These are phyloP conservation scores for Brachypteracias leptosomus DNA, from an alignment of 2,113 vertebrate species.

Conservation along the genomic window DNA sequence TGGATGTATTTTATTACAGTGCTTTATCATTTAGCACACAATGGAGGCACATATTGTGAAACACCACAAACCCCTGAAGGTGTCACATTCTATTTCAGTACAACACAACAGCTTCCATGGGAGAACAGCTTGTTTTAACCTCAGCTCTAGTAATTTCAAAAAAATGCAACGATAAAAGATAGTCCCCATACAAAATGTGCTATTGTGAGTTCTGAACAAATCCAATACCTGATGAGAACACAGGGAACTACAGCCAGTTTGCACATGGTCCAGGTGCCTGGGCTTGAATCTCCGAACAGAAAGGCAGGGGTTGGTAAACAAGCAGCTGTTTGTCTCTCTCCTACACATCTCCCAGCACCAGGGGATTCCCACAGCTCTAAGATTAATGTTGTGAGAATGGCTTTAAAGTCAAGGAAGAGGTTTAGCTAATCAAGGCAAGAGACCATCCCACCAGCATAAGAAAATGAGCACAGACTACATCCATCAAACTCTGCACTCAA, in stretches of 20 bases:
- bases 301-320: neutral
- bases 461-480: neutral
- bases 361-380: neutral
- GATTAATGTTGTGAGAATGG: neutral
- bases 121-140: conserved; percentile 42
- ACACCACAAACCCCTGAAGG: conserved; percentile 46
- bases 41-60: conserved; percentile 43
- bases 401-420: neutral
- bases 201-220: neutral
- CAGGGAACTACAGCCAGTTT: neutral
- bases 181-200: neutral
- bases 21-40: conserved; percentile 63
- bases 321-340: neutral
- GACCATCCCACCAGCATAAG: neutral
- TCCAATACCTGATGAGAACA: neutral
- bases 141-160: conserved; percentile 16
- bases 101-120: neutral
- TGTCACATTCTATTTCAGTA: conserved; percentile 11
- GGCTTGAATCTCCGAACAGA: neutral
- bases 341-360: fast-evolving
- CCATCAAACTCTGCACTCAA: neutral
- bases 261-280: neutral
- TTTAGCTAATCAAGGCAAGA: neutral
- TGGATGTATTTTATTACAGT: conserved; percentile 53
- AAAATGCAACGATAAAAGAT: neutral